phyloP scores from a whole-genome alignment of 2,113 vertebrate species.

The Podiceps cristatus region DNA sequence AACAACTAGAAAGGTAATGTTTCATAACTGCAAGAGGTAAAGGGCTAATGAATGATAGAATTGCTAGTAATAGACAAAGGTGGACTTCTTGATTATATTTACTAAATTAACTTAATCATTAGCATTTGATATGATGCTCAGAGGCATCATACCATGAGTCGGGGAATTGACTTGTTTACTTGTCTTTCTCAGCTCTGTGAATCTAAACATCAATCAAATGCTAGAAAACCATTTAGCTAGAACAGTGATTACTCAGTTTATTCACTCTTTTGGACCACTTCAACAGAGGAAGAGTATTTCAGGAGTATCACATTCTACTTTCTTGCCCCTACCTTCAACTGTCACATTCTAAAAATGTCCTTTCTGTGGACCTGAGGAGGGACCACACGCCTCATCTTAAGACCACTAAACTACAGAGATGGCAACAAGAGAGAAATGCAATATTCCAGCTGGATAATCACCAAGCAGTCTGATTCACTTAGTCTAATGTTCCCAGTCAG shows the following conservation, averaged over 20 bases:
- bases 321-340: not conserved
- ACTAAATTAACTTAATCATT: slow-evolving; percentile 41
- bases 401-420: slow-evolving; percentile 24
- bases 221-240: not conserved
- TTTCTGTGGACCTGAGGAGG: not conserved
- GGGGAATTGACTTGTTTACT: slow-evolving; percentile 31
- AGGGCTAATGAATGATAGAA: not conserved
- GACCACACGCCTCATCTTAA: not conserved
- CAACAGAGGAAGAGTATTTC: not conserved
- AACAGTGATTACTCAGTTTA: not conserved
- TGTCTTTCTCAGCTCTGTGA: slow-evolving; percentile 5
- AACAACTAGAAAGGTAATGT: not conserved
- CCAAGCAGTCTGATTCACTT: slow-evolving; percentile 63
- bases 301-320: not conserved
- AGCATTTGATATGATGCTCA: not conserved
- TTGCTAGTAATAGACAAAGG: not conserved
- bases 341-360: not conserved
- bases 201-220: slow-evolving; percentile 31
- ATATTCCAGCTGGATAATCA: slow-evolving; percentile 59
- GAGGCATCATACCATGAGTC: not conserved
- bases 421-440: slow-evolving; percentile 32
- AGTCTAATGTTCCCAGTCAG: slow-evolving; percentile 61
- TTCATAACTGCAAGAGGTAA: not conserved
- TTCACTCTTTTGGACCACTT: not conserved
- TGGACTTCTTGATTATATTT: slow-evolving; percentile 4